Percentiles rank a stretch among this genome's conserved stretches.
Conservation (phyloP, 2,888 invertebrate genomes). For the Pollenia amentaria region DNA sequence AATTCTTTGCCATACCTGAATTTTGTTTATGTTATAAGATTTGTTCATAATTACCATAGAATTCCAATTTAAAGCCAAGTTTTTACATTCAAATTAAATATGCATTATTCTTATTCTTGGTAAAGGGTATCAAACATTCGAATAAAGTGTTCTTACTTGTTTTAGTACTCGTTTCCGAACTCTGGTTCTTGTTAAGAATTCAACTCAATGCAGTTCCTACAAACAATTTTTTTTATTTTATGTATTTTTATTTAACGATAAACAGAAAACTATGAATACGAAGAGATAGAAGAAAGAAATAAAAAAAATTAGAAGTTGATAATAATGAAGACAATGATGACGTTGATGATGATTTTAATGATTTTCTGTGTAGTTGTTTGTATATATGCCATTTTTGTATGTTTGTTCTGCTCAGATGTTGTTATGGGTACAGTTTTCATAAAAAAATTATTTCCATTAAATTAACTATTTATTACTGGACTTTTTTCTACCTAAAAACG, state of each 20-base stretch:
- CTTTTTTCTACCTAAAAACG: not conserved
- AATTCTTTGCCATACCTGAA: too few relatives aligned
- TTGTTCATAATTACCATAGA: too few relatives aligned
- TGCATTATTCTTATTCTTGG: too few relatives aligned
- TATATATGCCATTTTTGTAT: not conserved
- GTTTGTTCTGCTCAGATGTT: not conserved
- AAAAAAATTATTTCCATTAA: not conserved
- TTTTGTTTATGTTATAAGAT: too few relatives aligned
- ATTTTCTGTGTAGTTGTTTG: not conserved
- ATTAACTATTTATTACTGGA: not conserved
- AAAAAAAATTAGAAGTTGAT: constrained; percentile 9
- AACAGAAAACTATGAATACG: constrained; percentile 30
- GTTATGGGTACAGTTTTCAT: constrained; percentile 47
- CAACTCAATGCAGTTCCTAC: not conserved
- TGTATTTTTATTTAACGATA: constrained; percentile 16
- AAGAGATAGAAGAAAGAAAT: not conserved
- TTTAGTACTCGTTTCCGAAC: not conserved
- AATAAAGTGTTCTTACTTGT: too few relatives aligned
- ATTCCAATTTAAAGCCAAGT: too few relatives aligned
- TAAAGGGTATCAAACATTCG: too few relatives aligned
- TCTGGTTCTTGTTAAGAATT: not conserved
- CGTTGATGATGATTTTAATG: not conserved
- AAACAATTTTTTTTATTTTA: not conserved
- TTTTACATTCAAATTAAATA: too few relatives aligned
- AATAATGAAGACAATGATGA: constrained; percentile 18